Conservation (phyloP, 2,113 vertebrate species). For the Pseudolaguvia tuberculata region DNA sequence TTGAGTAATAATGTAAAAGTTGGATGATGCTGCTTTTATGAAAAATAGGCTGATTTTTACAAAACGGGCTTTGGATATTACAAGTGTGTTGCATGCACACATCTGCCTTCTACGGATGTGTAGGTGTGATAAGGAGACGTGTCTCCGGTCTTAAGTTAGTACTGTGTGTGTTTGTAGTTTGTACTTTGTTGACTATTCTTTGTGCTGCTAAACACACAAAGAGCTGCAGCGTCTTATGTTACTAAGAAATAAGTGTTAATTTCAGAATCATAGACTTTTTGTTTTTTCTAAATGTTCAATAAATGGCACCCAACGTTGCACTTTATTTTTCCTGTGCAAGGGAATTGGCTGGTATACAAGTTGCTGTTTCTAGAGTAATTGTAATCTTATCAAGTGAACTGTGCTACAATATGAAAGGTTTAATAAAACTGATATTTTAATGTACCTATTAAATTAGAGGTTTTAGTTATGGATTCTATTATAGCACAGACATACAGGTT, state of each 20-base stretch:
- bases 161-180: not conserved
- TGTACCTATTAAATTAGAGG: no score
- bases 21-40: not conserved
- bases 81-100: not conserved
- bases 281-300: not conserved
- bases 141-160: not conserved
- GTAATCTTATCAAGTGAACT: no score
- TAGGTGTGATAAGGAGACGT: not conserved
- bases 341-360: no score
- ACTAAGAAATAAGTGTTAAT: not conserved
- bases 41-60: not conserved
- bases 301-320: no score
- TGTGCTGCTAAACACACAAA: not conserved
- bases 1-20: no score
- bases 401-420: no score
- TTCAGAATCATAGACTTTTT: not conserved
- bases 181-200: not conserved
- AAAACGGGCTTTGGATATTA: no score
- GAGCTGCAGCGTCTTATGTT: not conserved
- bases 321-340: no score
- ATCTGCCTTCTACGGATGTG: not conserved
- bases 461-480: no score
- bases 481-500: no score
- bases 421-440: no score
- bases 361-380: no score